A percentile compares a stretch with the other conserved stretches of the same genome.
These are phyloP conservation scores for Motacilla tschutschensis DNA, from an alignment of 2,113 vertebrate genomes.

Conservation along the genomic window DNA sequence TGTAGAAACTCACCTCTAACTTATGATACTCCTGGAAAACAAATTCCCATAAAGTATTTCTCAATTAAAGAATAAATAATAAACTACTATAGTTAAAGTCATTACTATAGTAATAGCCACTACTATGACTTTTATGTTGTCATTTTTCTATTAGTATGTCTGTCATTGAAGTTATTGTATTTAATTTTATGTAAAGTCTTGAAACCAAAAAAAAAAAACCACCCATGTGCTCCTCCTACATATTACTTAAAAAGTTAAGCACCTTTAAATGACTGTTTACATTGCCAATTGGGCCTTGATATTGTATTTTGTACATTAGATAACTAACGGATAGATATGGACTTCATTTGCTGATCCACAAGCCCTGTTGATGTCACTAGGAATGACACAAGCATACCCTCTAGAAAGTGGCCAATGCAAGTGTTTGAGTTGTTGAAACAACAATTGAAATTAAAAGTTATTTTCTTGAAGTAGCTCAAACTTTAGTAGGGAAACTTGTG, in stretches of 20 bases:
- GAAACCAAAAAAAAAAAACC: neutral
- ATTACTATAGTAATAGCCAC: neutral
- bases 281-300: slow-evolving; percentile 49
- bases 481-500: slow-evolving; percentile 33
- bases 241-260: neutral
- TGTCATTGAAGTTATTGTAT: neutral
- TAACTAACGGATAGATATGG: neutral
- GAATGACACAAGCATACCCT: slow-evolving; percentile 20
- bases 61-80: neutral
- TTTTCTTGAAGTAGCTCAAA: slow-evolving; percentile 52
- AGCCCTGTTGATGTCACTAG: slow-evolving; percentile 17
- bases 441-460: slow-evolving; percentile 29
- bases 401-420: slow-evolving; percentile 27
- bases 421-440: slow-evolving; percentile 18
- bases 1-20: rapidly evolving
- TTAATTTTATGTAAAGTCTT: neutral
- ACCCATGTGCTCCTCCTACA: neutral
- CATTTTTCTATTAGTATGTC: neutral
- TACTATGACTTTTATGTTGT: neutral
- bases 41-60: neutral
- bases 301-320: neutral
- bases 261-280: slow-evolving; percentile 15
- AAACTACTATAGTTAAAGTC: neutral
- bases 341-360: slow-evolving; percentile 28
- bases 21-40: neutral